Evolutionary conservation across 2,888 invertebrate genomes (phyloP), one percentile per base, ranked within the genome.

Genomic region (Cheiracanthium punctorium): DNA sequence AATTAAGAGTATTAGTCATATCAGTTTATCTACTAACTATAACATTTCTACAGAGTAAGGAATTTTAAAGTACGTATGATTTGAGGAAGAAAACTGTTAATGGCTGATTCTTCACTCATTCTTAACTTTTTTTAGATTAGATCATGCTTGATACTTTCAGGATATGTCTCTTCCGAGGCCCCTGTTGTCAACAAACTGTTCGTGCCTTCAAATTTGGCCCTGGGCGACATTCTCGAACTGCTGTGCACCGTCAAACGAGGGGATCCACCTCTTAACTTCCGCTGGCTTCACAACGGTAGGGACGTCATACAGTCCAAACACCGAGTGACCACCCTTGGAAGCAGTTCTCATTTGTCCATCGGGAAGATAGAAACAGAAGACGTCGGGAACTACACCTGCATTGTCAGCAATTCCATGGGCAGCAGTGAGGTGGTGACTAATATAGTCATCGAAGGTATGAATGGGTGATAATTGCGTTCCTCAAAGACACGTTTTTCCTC

Each of bases 381-480:
- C 69, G 65, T 88, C 20, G 88, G 88, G 0, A 88, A 88, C 52
- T 88, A 88, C 20, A 88, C 88, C 0, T 88, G 88, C 24, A 37
- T 73, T 5, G 88, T 81, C 5, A 85, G 41, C 14, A 86, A 86
- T 24, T 1, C 52, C 0, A 67, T n/a, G 24, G 88, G 88, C 8
- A 33, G 52, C 14, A 81, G 85, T 24, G 67, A 33, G 29, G 67
- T 12, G 1, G 80, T 67, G 0, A 76, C 74, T 10, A 28, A 67
- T n/a, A 67, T 88, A 0, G 29, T 80, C 37, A 74, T 88, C 8
- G 80, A 88, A 67, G 84, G 88, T 88, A 80, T 79, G n/a, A n/a
- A n/a, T n/a, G n/a, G n/a, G n/a, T n/a, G n/a, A n/a, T n/a, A n/a
- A n/a, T n/a, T n/a, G n/a, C n/a, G n/a, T n/a, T n/a, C n/a, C n/a